Evolutionary conservation across 2,113 vertebrate species (phyloP).

Genomic region (Dromaius novaehollandiae): DNA sequence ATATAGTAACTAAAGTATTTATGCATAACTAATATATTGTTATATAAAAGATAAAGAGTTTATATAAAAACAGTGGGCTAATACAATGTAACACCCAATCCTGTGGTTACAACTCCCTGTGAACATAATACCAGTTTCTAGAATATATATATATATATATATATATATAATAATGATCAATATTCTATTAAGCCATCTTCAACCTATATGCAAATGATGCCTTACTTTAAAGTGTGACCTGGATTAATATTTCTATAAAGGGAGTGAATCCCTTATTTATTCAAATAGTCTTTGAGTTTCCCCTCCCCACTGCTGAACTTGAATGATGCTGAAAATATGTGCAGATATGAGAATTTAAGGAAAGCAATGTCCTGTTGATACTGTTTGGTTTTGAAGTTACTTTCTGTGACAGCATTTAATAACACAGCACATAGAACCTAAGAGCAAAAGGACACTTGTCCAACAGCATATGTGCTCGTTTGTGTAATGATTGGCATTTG

Average conservation of each 20-base stretch:
- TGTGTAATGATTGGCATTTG: neutral
- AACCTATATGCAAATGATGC: neutral
- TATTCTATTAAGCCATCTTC: conserved; percentile 18
- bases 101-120: neutral
- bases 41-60: neutral
- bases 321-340: neutral
- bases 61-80: neutral
- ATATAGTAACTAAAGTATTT: neutral
- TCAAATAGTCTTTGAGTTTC: neutral
- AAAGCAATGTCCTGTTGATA: neutral
- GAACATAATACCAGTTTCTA: neutral
- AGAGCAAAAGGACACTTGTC: neutral
- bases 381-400: neutral
- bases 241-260: neutral
- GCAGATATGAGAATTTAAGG: neutral
- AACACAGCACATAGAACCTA: neutral
- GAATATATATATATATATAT: neutral
- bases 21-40: neutral
- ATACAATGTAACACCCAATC: neutral
- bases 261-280: neutral
- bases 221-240: neutral
- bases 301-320: neutral
- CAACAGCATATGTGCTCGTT: neutral
- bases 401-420: neutral
- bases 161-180: neutral